A percentile compares a stretch with the other conserved stretches of the same genome.
phyloP scores from a whole-genome alignment of 1,140 invertebrate genomes.

The Sesamia nonagrioides region DNA sequence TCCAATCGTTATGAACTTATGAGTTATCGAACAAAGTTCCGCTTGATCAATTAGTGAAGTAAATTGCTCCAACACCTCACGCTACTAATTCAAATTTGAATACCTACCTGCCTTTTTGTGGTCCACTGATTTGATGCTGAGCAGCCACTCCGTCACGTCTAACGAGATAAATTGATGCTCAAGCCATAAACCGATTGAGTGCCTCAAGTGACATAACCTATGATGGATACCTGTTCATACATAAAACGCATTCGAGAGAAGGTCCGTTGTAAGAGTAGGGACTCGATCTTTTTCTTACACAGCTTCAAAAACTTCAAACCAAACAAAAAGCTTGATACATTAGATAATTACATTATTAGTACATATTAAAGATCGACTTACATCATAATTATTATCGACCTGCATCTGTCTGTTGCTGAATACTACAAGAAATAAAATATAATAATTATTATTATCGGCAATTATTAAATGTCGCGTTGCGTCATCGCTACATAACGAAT shows the following conservation, averaged over 20 bases:
- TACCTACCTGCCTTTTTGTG: conserved; percentile 16
- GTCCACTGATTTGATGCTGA: conserved; percentile 43
- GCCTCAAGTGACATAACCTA: conserved; percentile 42
- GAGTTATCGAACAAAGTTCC: conserved; percentile 50
- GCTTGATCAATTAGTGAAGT: conserved; percentile 48
- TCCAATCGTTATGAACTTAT: conserved; percentile 40
- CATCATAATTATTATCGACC: conserved; percentile 40
- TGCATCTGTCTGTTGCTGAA: conserved; percentile 25
- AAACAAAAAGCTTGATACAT: conserved; percentile 20
- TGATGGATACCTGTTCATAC: conserved; percentile 1
- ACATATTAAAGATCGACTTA: conserved; percentile 20
- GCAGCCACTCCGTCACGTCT: conserved; percentile 34
- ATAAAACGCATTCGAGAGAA: not conserved
- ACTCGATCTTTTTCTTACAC: not conserved
- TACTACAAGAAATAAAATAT: conserved; percentile 11
- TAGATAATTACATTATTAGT: conserved; percentile 33
- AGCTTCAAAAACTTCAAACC: not conserved
- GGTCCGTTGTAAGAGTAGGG: conserved; percentile 7
- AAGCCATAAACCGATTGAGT: conserved; percentile 34
- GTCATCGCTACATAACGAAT: conserved; percentile 35
- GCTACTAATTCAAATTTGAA: conserved; percentile 17
- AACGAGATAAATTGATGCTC: conserved; percentile 37
- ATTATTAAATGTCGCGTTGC: conserved; percentile 45
- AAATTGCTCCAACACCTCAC: conserved; percentile 46
- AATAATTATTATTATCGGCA: conserved; percentile 46